Conservation (phyloP, 2,113 vertebrate genomes). For the Salvator merianae region DNA sequence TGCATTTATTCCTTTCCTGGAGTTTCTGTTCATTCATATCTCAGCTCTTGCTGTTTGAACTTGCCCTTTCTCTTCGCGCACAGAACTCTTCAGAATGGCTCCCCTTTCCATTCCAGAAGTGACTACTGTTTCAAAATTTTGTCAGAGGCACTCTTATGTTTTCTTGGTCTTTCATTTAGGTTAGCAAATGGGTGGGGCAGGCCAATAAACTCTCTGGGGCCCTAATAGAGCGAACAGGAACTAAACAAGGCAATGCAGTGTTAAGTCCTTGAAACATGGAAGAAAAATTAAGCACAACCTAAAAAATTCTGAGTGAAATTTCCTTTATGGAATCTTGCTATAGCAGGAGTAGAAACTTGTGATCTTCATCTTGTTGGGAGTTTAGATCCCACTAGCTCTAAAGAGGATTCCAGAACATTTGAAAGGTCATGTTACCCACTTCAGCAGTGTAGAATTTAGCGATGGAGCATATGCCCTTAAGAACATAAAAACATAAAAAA, state of each 20-base stretch:
- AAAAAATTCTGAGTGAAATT: neutral
- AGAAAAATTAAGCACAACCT: neutral
- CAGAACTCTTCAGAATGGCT: conserved; percentile 35
- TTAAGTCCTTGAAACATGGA: neutral
- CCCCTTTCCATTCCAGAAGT: conserved; percentile 17
- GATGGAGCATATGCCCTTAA: too few species aligned
- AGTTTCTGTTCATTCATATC: neutral
- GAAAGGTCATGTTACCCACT: too few species aligned
- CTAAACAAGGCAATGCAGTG: neutral
- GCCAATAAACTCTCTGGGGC: rapidly evolving
- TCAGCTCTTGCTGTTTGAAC: neutral
- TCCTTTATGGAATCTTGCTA: neutral
- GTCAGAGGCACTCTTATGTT: neutral
- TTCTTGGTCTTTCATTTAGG: neutral
- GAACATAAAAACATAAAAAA: too few species aligned
- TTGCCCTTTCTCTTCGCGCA: neutral
- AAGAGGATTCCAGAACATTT: too few species aligned
- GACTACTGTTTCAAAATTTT: conserved; percentile 48
- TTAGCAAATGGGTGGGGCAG: neutral
- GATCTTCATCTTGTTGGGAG: too few species aligned
- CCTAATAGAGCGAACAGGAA: too few species aligned
- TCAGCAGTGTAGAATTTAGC: too few species aligned
- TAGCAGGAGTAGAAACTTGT: too few species aligned
- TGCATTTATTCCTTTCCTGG: neutral
- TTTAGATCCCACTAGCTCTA: too few species aligned